Evolutionary conservation across 2,888 invertebrate genomes (phyloP), one percentile per base, ranked within the genome.

Genomic region (Serripes groenlandicus): DNA sequence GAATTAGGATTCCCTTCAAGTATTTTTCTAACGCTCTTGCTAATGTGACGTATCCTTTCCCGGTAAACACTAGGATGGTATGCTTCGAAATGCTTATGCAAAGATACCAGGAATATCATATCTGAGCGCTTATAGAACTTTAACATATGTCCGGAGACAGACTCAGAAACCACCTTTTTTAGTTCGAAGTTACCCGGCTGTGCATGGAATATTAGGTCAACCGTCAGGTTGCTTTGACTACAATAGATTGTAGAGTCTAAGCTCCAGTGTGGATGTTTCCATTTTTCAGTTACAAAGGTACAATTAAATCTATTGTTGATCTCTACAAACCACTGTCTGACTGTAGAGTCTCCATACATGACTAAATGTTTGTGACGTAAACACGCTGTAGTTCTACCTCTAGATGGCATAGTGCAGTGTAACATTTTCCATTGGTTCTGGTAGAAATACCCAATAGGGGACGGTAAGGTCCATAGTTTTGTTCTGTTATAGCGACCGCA

Each of bases 331-430:
- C 71, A 71, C 56, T 71, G 71, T 18, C 54, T 2, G n/a, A 34
- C 52, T 5, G 71, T 71, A 9, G 71, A 71, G 30, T 71, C 71
- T 3, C 71, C 71, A 35, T 56, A 71, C 4, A 71, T 18, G 3
- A 71, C 23, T 3, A 71, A n/a, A 11, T 23, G 56, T 34, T 26
- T 32, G 26, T 71, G 32, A 23, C 34, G 23, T 18, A 56, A 21
- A 34, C 32, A 28, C 1, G 3, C 5, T 5, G 5, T 42, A 1
- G 30, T 9, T 26, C 1, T 30, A 7, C 3, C 21, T 9, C 11
- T 52, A 21, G 9, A 3, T 28, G 69, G 23, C 3, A 15, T 26
- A n/a, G 5, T 52, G 42, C 69, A 69, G 28, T 69, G 69, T 30
- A 49, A 52, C 49, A 49, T 28, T 1, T 26, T 3, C 69, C 69